These are phyloP conservation scores for Merodon equestris DNA, from an alignment of 2,888 invertebrate genomes.

Conservation along the genomic window DNA sequence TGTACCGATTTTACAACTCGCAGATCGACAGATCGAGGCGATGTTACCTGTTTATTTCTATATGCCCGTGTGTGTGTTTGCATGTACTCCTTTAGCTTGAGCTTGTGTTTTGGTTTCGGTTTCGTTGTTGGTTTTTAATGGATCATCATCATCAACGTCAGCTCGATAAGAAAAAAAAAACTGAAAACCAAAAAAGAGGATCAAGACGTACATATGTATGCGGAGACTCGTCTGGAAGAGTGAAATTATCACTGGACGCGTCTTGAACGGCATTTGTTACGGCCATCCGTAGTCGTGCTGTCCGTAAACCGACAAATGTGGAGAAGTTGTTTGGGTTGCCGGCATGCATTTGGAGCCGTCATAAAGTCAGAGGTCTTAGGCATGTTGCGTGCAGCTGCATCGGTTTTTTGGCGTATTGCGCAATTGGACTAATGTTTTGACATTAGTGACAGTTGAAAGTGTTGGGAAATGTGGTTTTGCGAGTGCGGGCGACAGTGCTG, in stretches of 20 bases:
- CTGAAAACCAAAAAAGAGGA: constrained; percentile 16
- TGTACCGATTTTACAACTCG: constrained; percentile 23
- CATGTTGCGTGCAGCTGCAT: constrained; percentile 34
- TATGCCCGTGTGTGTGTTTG: constrained; percentile 35
- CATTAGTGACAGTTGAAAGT: constrained; percentile 49
- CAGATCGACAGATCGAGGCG: constrained; percentile 18
- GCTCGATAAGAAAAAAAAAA: constrained; percentile 28
- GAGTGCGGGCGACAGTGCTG: constrained; percentile 51
- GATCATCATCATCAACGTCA: constrained; percentile 46
- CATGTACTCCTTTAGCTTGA: constrained; percentile 22
- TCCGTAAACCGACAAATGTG: too few species aligned
- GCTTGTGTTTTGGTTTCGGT: background rate
- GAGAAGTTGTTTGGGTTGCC: background rate
- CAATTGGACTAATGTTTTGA: constrained; percentile 43
- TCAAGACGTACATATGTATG: constrained; percentile 31
- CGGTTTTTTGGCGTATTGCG: constrained; percentile 17
- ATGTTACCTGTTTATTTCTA: constrained; percentile 30
- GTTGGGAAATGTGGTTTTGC: constrained; percentile 43
- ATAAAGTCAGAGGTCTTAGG: constrained; percentile 33
- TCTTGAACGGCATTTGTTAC: background rate
- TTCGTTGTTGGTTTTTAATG: constrained; percentile 12
- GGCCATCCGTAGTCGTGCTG: too few species aligned
- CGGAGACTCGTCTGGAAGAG: constrained; percentile 24
- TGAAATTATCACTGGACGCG: constrained; percentile 50
- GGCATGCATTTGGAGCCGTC: constrained; percentile 25